Evolutionary conservation across 1,140 invertebrate species (phyloP).

Genomic region (Cotesia vestalis): DNA sequence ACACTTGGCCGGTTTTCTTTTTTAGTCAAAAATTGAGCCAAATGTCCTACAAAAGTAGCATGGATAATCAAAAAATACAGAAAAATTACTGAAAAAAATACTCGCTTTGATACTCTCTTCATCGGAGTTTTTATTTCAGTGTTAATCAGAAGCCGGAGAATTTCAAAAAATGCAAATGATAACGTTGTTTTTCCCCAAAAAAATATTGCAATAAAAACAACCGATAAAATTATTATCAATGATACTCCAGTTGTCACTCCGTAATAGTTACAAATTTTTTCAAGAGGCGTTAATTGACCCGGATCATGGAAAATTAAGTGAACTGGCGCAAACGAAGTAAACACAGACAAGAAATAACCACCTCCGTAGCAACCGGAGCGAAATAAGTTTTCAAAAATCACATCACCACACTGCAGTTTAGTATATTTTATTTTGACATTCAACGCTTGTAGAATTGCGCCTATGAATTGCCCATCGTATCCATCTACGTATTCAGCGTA

Average conservation of each 20-base stretch:
- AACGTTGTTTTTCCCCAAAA: not conserved
- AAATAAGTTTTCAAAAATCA: too few species aligned
- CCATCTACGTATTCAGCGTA: too few species aligned
- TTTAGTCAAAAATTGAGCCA: conserved; percentile 2
- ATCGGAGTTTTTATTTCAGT: not conserved
- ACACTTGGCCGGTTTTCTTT: not conserved
- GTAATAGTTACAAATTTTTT: conserved; percentile 8
- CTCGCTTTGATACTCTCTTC: not conserved
- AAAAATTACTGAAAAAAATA: conserved; percentile 18
- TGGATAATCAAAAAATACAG: conserved; percentile 12
- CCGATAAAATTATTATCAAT: not conserved
- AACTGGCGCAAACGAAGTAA: too few species aligned
- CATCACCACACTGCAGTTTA: too few species aligned
- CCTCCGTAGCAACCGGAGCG: too few species aligned
- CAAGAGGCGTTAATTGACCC: not conserved
- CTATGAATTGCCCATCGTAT: too few species aligned
- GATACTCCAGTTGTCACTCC: not conserved
- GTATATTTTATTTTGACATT: too few species aligned
- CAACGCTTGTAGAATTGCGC: too few species aligned
- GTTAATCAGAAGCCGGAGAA: not conserved
- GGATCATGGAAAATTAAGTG: not conserved
- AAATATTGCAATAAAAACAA: not conserved
- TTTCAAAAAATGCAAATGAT: conserved; percentile 2
- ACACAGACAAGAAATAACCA: too few species aligned
- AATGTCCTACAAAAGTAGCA: not conserved